Conservation (phyloP, 2,113 vertebrate species). For the Saguinus imperator region DNA sequence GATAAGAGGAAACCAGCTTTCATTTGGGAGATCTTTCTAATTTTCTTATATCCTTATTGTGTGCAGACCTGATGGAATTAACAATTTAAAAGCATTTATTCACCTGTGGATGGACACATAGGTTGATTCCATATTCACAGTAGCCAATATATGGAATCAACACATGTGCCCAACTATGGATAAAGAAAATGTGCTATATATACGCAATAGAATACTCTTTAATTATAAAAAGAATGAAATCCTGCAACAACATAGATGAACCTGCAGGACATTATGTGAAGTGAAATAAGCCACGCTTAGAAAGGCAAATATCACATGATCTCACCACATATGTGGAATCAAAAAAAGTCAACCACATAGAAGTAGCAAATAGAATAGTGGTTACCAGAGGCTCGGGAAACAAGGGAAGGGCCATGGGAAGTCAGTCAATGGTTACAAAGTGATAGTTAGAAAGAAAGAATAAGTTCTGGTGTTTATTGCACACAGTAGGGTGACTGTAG, state of each 20-base stretch:
- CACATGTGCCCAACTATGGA: neutral
- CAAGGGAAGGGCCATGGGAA: neutral
- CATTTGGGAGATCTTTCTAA: neutral
- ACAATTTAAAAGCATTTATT: neutral
- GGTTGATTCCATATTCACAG: no score
- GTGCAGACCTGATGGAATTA: neutral
- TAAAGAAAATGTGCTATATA: neutral
- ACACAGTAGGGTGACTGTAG: neutral
- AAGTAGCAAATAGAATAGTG: neutral
- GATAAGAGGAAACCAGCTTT: neutral
- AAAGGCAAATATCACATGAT: neutral
- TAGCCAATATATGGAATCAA: neutral
- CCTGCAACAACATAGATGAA: neutral
- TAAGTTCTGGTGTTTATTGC: neutral
- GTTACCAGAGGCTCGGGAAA: neutral
- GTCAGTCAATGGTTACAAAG: neutral
- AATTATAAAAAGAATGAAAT: neutral
- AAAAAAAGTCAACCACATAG: neutral
- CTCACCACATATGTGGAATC: neutral
- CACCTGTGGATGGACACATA: no score
- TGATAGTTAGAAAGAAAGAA: neutral
- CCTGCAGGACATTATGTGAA: neutral
- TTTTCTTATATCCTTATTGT: neutral
- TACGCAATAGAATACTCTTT: neutral
- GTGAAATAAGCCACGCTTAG: neutral